Evolutionary conservation across 2,888 invertebrate genomes (phyloP), one percentile per base, ranked within the genome.

Genomic region (Hipparchia sbordonii): DNA sequence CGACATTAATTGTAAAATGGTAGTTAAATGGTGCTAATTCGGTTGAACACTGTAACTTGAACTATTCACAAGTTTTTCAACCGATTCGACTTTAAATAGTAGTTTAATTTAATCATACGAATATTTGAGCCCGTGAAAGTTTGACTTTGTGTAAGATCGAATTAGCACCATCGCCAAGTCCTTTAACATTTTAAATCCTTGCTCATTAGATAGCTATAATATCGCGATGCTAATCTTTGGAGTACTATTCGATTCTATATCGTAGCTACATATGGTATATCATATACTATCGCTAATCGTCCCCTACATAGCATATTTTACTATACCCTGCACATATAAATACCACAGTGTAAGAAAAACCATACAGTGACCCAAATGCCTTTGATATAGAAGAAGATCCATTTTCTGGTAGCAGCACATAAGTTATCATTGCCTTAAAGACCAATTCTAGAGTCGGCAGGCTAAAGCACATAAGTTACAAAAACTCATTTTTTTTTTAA

Each of bases 301-400:
- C 67, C 57, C 59, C 80, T 81, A 80, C 77, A 79, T 80, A 78
- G 83, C 82, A 81, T 81, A 61, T 46, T 48, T 82, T 81, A 81
- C 76, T 82, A 81, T 82, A 81, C 86, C 86, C 88, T 87, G 85
- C 87, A 88, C 86, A 84, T 82, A 82, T 80, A 80, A 80, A 81
- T 83, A 82, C 69, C 79, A 79, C 70, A 70, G 70, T 60, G 39
- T 48, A 48, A 48, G 48, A 48, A 48, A 48, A 48, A 48, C 48
- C 48, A 48, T 48, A 48, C 48, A 48, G 48, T 48, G 48, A 48
- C 1, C 48, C 48, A 48, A 23, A 48, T 6, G 48, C 7, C 0
- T 6, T 8, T 48, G 48, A 48, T 48, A 6, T 48, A 6, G 48
- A 48, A 48, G 2, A 48, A 7, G 48, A 48, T 48, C 48, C 3